Base-by-base conservation (phyloP, 2,888 invertebrate species). In the Leptinotarsa haldemani region DNA sequence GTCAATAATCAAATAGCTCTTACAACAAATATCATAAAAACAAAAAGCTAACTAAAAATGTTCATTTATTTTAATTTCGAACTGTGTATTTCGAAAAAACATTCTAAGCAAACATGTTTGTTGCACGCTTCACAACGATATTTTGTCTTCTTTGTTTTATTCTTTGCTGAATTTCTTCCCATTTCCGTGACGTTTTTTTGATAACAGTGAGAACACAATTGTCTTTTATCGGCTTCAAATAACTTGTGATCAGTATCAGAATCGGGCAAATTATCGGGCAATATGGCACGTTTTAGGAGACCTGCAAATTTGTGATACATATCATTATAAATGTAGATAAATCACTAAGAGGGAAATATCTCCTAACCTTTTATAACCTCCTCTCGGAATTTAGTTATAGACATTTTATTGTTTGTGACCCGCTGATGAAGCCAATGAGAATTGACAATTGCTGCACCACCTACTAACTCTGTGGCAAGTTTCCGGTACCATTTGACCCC, bases 401-500 rank as follows among this genome's bases (percentile, higher is more conserved):
- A n/a, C 20, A 53, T 53, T 53, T 53, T 53, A 18, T 53, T 20
- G 20, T 53, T 53, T 16, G 53, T 53, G 4, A 53, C 53, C 18
- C 16, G 15, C 48, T 48, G 48, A n/a, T n/a, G 53, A 20, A 53
- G 53, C 18, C 16, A 53, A 53, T 53, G 18, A 18, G 53, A 12
- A 18, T 53, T 53, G n/a, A 20, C 53, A n/a, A 53, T n/a, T n/a
- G 53, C 53, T n/a, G 53, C 16, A 16, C 53, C 53, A 53, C 12
- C 53, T 7, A 53, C 9, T 18, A 18, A 53, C 18, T 53, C 53
- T 12, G n/a, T 18, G 12, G 18, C 53, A 16, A 20, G 53, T 53
- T 53, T 53, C 9, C 20, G 16, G 18, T 53, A 53, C 53, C 53
- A 53, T 18, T 53, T 64, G 20, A 66, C 67, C 56, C 67, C 67